Evolutionary conservation across 1,140 invertebrate genomes (phyloP), one percentile per base, ranked within the genome.

Genomic region (Drosophila triauraria): DNA sequence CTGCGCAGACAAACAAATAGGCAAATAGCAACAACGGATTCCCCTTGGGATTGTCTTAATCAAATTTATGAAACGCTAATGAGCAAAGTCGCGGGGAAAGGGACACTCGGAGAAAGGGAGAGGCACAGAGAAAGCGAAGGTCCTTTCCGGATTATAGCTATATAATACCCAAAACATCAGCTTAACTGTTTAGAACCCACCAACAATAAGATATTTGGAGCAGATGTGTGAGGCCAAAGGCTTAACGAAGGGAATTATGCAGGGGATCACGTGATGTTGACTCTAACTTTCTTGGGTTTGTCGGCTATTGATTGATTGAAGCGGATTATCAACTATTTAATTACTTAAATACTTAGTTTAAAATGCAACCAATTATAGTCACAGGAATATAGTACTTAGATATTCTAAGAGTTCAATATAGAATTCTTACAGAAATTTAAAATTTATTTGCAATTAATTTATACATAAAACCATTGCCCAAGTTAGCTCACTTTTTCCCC

Each of bases 11-110:
- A 71, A 69, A 80, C 59, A 63, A 76, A 75, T 50, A 75, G 51
- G 65, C 65, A 78, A 72, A 78, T 68, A 85, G 54, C 71, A 56
- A 68, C 61, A 68, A 43, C 58, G 25, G 65, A 69, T 72, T 79
- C 58, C 84, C 85, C 84, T 60, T 78, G 84, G 84, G 86, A 88
- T 81, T 88, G 74, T 88, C 81, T 90, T 88, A 90, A 88, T 88
- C 84, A 88, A 88, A 88, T 88, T 88, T 88, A 90, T 85, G 85
- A 81, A 90, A 88, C 84, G 85, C 85, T 88, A 88, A 88, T 88
- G 84, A 88, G 84, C 68, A 68, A 64, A 78, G 64, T 80, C 84
- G 50, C 15, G 23, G 35, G 67, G 53, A 4, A 40, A 50, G 70
- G 57, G 70, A 51, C 69, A 47, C 30, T 62, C 40, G 25, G 23